Base-by-base conservation (phyloP, 2,888 invertebrate species). In the Alentia gelatinosa region DNA sequence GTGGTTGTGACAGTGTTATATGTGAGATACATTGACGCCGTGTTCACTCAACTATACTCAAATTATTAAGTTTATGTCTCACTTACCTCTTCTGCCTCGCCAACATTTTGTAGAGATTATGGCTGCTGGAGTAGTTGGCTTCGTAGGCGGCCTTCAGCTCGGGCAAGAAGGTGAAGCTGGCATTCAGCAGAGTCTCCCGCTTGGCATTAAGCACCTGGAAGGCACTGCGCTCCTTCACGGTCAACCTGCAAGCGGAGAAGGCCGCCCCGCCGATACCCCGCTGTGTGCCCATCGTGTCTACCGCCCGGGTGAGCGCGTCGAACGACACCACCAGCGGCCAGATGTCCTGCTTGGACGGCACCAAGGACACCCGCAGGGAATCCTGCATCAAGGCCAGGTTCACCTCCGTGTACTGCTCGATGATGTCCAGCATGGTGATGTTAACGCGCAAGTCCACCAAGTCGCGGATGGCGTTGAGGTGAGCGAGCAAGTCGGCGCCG, bases 251-350 rank as follows among this genome's bases (percentile, higher is more conserved):
- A 23, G 37, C 79, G 1, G 79, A 79, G 79, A 79, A 79, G 39
- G 39, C 79, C 15, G 79, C 79, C 3, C 79, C 39, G 79, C 79
- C 79, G 15, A 79, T 79, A 35, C 79, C 79, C 1, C 79, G 39
- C 79, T 79, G 37, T 4, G 39, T 7, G 7, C 79, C 79, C 7
- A 79, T n/a, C 15, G n/a, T 37, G 79, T 79, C 79, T 1, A 79
- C 3, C 19, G 79, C 79, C 23, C 79, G 35, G 15, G 79, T 37
- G 7, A 79, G n/a, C 37, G 12, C 23, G 0, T 39, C 39, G 37
- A 79, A 79, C 12, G 79, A 79, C 79, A 39, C 39, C 37, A 79
- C 79, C 37, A 37, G 15, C n/a, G 79, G 79, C 79, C 79, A 79
- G 39, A 79, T 79, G 15, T 79, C 39, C 39, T 37, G 35, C 4